A percentile compares a stretch with the other conserved stretches of the same genome.
Conservation (phyloP, 2,888 invertebrate species). For the Tenthredo notha region DNA sequence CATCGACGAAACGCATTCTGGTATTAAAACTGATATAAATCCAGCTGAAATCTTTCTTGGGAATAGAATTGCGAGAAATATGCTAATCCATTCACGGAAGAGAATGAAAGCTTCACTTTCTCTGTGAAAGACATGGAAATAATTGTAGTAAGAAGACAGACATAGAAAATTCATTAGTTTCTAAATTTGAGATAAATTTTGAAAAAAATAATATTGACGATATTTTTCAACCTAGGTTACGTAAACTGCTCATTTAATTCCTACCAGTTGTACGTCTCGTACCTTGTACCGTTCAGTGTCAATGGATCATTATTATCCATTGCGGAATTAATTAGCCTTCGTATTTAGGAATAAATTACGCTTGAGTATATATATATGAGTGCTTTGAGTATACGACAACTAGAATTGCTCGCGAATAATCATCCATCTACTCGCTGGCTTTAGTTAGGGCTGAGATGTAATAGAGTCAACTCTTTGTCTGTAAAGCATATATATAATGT, state of each 20-base stretch:
- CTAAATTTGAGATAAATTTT: background rate
- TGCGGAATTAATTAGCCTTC: conserved; percentile 48
- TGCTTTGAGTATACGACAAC: background rate
- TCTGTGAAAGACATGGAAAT: background rate
- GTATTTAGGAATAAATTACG: conserved; percentile 37
- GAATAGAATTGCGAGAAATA: background rate
- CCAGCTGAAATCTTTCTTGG: background rate
- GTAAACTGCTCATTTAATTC: background rate
- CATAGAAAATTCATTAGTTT: background rate
- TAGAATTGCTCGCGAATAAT: conserved; percentile 11
- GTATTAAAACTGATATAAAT: background rate
- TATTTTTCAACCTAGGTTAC: background rate
- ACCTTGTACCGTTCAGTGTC: conserved; percentile 6
- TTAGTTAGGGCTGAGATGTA: background rate
- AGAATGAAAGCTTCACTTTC: background rate
- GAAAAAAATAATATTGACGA: background rate
- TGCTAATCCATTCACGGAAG: conserved; percentile 7
- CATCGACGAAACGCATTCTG: conserved; percentile 10
- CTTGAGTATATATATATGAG: background rate
- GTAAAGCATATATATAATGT: background rate
- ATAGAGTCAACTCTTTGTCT: background rate
- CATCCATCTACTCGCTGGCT: background rate
- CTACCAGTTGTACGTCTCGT: background rate
- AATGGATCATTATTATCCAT: conserved; percentile 42
- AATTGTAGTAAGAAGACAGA: background rate